Base-by-base conservation (phyloP, 1,140 invertebrate genomes). In the Drosophila prosaltans region DNA sequence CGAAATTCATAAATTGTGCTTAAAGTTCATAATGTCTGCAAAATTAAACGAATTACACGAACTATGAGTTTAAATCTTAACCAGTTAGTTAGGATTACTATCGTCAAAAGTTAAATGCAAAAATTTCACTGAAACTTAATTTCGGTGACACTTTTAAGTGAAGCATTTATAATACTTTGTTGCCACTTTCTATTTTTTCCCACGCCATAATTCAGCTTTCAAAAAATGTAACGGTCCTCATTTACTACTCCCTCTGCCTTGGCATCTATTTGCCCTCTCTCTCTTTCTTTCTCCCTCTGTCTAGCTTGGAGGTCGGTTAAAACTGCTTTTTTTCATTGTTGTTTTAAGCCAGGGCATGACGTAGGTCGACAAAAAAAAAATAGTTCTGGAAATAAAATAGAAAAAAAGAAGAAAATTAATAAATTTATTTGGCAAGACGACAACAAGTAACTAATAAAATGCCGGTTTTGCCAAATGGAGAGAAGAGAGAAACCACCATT, bases 141-240 rank as follows among this genome's bases (percentile, higher is more conserved):
- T 21, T 26, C 9, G 21, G 45, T 48, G 45, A 24, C 45, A 48
- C 16, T 48, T 51, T 26, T 10, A 51, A 51, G 3, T 24, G 7
- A 48, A 48, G 45, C 21, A 24, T 48, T 48, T 48, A 74, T 41
- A 41, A 61, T 60, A 54, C 32, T 6, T 26, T 10, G 45, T 51
- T 51, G 45, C 45, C 68, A 77, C 80, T 86, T 88, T 86, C 83
- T 86, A 71, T 65, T 76, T 86, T 86, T 86, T 51, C 82, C 82
- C 82, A 86, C 79, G 82, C 82, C 65, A 70, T 41, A 64, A 74
- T 71, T 74, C 21, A 61, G 72, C 65, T 69, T 78, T 75, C 69
- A 66, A 28, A 69, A 78, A 72, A 78, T 65, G 40, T 79, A 82
- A 68, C 69, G 64, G 68, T 51, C 24, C 45, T 26, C 45, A 51